Conservation (phyloP, 1,140 invertebrate species). For the Copidosoma floridanum region DNA sequence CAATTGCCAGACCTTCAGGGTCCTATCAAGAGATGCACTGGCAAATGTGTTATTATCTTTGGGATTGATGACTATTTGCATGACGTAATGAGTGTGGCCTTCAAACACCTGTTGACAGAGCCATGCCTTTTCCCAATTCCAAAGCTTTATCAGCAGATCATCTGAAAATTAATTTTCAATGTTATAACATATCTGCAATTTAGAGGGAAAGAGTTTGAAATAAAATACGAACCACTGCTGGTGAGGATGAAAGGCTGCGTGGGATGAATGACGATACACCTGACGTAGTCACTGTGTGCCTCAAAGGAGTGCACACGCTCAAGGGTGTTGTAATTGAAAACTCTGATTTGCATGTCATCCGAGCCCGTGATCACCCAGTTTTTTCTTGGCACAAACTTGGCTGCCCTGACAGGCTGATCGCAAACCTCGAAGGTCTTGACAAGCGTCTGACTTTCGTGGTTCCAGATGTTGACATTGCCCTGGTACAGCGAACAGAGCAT, state of each 20-base stretch:
- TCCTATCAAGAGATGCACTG: conserved; percentile 95
- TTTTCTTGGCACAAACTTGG: conserved; percentile 94
- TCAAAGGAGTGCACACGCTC: conserved; percentile 95
- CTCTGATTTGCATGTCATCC: conserved; percentile 92
- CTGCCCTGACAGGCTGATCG: conserved; percentile 92
- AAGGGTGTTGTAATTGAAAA: conserved; percentile 99
- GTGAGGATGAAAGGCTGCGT: conserved; percentile 96
- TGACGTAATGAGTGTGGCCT: conserved; percentile 98
- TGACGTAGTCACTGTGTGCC: conserved; percentile 97
- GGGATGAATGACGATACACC: conserved; percentile 95
- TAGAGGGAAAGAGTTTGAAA: neutral
- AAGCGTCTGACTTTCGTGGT: conserved; percentile 89
- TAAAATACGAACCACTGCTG: conserved; percentile 78
- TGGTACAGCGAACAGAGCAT: conserved; percentile 97
- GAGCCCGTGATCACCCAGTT: conserved; percentile 99
- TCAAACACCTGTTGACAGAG: conserved; percentile 95
- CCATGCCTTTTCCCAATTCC: conserved; percentile 99
- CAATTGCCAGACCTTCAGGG: conserved; percentile 97
- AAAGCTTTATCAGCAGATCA: conserved; percentile 98
- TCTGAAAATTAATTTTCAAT: conserved; percentile 63
- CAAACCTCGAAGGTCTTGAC: conserved; percentile 96
- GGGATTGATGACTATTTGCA: conserved; percentile 99
- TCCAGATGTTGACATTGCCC: conserved; percentile 99
- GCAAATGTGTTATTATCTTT: conserved; percentile 99
- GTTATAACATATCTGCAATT: conserved; percentile 1